A percentile compares a stretch with the other conserved stretches of the same genome.
Evolutionary conservation across 1,140 invertebrate genomes (phyloP).

Genomic region (Drosophila azteca): DNA sequence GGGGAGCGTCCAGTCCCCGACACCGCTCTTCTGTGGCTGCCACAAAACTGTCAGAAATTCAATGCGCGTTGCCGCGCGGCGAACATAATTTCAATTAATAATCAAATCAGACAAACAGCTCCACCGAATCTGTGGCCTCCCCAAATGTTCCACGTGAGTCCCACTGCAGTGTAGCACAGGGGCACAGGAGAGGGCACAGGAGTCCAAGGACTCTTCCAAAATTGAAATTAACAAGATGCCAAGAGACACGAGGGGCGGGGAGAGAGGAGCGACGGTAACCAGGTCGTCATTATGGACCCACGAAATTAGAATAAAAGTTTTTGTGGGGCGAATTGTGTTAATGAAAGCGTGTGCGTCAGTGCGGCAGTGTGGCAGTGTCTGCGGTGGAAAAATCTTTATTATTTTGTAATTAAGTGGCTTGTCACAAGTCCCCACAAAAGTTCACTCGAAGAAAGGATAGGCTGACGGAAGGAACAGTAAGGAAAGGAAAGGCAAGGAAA

Average conservation of each 20-base stretch:
- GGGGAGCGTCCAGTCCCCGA: slow-evolving; percentile 23
- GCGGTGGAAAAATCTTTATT: slow-evolving; percentile 71
- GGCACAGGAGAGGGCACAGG: slow-evolving; percentile 12
- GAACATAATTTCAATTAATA: slow-evolving; percentile 79
- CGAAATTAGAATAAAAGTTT: slow-evolving; percentile 70
- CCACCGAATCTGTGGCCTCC: slow-evolving; percentile 23
- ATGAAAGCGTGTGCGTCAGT: slow-evolving; percentile 57
- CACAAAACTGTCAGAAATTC: slow-evolving; percentile 77
- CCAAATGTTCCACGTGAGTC: slow-evolving; percentile 36
- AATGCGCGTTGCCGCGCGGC: slow-evolving; percentile 60
- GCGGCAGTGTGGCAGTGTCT: slow-evolving; percentile 35
- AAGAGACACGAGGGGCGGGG: no score
- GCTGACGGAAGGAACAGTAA: background rate
- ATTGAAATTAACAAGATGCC: slow-evolving; percentile 72
- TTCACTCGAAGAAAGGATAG: slow-evolving; percentile 25
- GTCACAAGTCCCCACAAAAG: slow-evolving; percentile 52
- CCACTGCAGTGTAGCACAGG: slow-evolving; percentile 47
- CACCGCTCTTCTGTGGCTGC: slow-evolving; percentile 46
- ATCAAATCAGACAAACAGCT: slow-evolving; percentile 67
- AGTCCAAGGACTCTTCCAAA: slow-evolving; percentile 50
- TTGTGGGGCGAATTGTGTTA: slow-evolving; percentile 62
- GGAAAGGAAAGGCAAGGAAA: background rate
- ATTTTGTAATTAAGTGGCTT: slow-evolving; percentile 81
- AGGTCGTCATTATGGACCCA: slow-evolving; percentile 72
- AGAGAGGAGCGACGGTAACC: slow-evolving; percentile 49